A percentile compares a stretch with the other conserved stretches of the same genome.
Conservation (phyloP, 2,797 vertebrate species). For the Mus minutoides region DNA sequence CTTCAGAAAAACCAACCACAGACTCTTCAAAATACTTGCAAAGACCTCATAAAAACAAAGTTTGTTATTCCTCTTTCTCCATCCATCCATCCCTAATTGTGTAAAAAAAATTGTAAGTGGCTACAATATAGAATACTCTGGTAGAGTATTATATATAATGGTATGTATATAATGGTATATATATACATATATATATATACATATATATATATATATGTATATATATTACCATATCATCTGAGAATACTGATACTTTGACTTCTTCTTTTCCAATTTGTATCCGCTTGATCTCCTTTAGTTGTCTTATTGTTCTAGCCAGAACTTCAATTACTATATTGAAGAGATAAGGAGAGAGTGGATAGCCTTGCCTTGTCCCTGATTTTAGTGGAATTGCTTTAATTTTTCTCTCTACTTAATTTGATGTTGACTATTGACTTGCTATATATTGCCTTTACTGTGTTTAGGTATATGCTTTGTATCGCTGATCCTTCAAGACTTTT, state of each 20-base stretch:
- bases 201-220: neutral
- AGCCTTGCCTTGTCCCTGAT: neutral
- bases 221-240: neutral
- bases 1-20: neutral
- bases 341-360: neutral
- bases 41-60: constrained; percentile 50
- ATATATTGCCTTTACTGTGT: neutral
- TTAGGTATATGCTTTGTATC: neutral
- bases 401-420: neutral
- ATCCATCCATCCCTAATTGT: neutral
- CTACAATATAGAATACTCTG: neutral
- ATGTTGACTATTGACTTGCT: neutral
- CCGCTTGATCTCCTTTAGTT: neutral
- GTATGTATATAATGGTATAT: too few species aligned
- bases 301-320: neutral
- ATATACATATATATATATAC: too few species aligned
- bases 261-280: neutral
- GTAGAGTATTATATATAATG: neutral
- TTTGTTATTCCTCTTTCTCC: neutral
- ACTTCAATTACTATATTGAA: neutral
- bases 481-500: neutral
- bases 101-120: neutral
- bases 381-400: neutral
- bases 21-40: constrained; percentile 35
- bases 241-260: neutral